Base-by-base conservation (phyloP, 2,113 vertebrate species). In the Apaloderma vittatum region DNA sequence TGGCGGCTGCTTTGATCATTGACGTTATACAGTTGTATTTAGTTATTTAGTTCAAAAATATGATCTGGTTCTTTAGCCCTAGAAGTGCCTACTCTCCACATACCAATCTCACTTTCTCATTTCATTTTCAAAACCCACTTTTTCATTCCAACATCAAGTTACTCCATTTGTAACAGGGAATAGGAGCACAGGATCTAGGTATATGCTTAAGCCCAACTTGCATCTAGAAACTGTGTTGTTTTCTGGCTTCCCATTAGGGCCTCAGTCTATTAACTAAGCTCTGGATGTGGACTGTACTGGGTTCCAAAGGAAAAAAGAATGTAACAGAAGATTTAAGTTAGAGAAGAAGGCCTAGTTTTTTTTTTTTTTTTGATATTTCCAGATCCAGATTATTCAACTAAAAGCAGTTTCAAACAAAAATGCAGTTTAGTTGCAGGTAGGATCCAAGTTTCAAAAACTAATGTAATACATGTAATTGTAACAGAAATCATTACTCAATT, bases 41-140 rank as follows among this genome's bases (percentile, higher is more conserved):
- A 7, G 27, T 4, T 32, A 57, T 2, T 5, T 5, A 5, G 11
- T 2, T 10, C 26, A 20, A 27, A 81, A 24, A n/a, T 0, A 24
- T 22, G 1, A 49, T 40, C 46, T 16, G 13, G 2, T 8, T 30
- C 23, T 37, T 14, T 5, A 37, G 27, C 16, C 30, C 6, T 10
- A 61, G 23, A 51, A 65, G 7, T 36, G 11, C 15, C 34, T 49
- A 57, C 26, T 49, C 10, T 67, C 40, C 36, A 34, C 4, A 1
- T 32, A 7, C 5, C 66, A 5, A 12, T 20, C n/a, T 36, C 57
- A 45, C n/a, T 34, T 66, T 12, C 24, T 34, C 11, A 2, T 46
- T 40, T 22, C 36, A 15, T 61, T 34, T 48, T 3, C 12, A 34
- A 76, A 37, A 0, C 1, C 3, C 8, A 3, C 3, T 12, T 59